Evolutionary conservation across 2,888 invertebrate genomes (phyloP).

Genomic region (Pasiphila rectangulata): DNA sequence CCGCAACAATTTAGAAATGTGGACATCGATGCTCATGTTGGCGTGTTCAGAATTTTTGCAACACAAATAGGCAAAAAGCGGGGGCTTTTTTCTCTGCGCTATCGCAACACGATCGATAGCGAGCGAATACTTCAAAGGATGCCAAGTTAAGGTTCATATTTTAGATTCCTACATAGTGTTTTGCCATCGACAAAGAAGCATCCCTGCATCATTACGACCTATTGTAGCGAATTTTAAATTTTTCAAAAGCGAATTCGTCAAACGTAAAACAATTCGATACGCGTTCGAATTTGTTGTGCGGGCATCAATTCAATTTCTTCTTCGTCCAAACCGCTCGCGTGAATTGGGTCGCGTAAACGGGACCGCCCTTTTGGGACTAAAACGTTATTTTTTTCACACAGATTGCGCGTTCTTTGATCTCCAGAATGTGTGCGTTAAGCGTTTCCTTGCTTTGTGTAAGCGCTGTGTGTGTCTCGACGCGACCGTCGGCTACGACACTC

Average conservation of each 20-base stretch:
- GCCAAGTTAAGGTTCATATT: constrained; percentile 54
- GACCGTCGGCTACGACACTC: constrained; percentile 63
- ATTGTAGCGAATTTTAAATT: constrained; percentile 76
- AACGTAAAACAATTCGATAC: constrained; percentile 82
- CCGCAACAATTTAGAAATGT: constrained; percentile 54
- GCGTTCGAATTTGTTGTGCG: constrained; percentile 79
- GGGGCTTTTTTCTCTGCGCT: constrained; percentile 57
- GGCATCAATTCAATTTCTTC: constrained; percentile 79
- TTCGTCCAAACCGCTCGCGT: constrained; percentile 72
- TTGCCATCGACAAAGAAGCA: constrained; percentile 69
- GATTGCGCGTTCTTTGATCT: constrained; percentile 80
- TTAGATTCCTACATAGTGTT: constrained; percentile 66
- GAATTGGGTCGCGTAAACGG: constrained; percentile 81
- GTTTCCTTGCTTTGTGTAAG: constrained; percentile 73
- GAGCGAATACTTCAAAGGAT: constrained; percentile 55
- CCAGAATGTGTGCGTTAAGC: constrained; percentile 78
- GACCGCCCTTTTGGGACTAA: constrained; percentile 79
- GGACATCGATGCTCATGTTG: constrained; percentile 49
- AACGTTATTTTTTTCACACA: constrained; percentile 79
- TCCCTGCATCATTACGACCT: constrained; percentile 76
- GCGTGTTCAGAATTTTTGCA: constrained; percentile 53
- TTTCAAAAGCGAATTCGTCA: constrained; percentile 78
- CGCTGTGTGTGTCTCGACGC: constrained; percentile 64
- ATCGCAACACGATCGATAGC: constrained; percentile 72
- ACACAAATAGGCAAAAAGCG: constrained; percentile 58